Evolutionary conservation across 2,888 invertebrate species (phyloP).

Genomic region (Bhutanitis thaidina): DNA sequence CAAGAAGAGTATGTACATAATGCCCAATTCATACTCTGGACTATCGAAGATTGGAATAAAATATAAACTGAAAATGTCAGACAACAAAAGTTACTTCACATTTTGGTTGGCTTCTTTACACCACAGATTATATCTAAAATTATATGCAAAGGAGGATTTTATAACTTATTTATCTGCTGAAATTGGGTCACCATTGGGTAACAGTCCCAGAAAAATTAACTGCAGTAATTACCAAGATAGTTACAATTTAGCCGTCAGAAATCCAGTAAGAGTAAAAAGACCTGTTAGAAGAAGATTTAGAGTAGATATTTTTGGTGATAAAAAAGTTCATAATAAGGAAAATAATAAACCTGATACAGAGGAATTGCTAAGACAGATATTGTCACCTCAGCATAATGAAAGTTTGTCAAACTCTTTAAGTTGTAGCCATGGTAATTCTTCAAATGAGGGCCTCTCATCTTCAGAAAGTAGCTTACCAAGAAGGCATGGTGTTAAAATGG

Average conservation of each 20-base stretch:
- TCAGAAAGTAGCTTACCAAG: constrained; percentile 76
- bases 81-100: constrained; percentile 87
- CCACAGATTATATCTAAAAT: constrained; percentile 86
- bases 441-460: constrained; percentile 70
- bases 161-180: constrained; percentile 82
- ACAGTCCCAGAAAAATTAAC: constrained; percentile 47
- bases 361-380: constrained; percentile 57
- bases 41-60: constrained; percentile 81
- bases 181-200: constrained; percentile 72
- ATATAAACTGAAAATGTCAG: constrained; percentile 86
- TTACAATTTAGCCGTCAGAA: constrained; percentile 72
- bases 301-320: constrained; percentile 70
- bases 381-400: constrained; percentile 53
- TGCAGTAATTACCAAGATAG: constrained; percentile 75
- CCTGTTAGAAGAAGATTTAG: constrained; percentile 75
- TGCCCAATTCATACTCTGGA: constrained; percentile 76
- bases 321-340: constrained; percentile 83
- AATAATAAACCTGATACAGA: constrained; percentile 82
- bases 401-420: constrained; percentile 37
- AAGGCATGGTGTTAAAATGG: constrained; percentile 87
- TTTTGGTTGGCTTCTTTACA: constrained; percentile 89
- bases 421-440: constrained; percentile 51
- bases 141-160: constrained; percentile 86
- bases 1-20: constrained; percentile 84
- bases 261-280: constrained; percentile 56